Evolutionary conservation across 1,140 invertebrate genomes (phyloP).

Genomic region (Sinella curviseta): DNA sequence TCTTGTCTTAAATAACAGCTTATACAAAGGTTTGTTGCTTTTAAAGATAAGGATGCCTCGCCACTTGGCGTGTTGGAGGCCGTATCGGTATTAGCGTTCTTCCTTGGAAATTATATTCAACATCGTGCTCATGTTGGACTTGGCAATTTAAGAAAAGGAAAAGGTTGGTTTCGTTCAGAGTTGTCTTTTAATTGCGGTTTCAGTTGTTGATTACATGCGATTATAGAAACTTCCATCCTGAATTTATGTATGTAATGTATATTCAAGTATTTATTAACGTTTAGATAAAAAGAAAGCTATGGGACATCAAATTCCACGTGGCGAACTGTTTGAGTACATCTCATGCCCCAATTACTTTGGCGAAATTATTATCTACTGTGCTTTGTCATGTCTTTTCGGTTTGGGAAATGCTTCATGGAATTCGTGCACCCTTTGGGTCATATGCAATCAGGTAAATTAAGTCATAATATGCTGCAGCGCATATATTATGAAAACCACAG

Average conservation of each 20-base stretch:
- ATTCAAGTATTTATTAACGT: not conserved
- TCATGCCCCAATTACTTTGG: constrained; percentile 53
- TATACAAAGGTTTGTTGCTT: no score
- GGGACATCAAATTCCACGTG: not conserved
- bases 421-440: constrained; percentile 72
- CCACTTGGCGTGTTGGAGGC: constrained; percentile 52
- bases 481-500: not conserved
- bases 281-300: not conserved
- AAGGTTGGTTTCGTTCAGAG: constrained; percentile 51
- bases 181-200: not conserved
- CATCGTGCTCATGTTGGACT: constrained; percentile 69
- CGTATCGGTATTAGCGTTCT: constrained; percentile 63
- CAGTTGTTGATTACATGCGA: no score
- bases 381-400: constrained; percentile 65
- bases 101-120: constrained; percentile 69
- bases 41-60: no score
- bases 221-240: not conserved
- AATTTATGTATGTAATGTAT: not conserved
- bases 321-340: not conserved
- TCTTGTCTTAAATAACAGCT: no score
- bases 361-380: constrained; percentile 77
- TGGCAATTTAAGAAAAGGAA: constrained; percentile 68
- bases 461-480: no score
- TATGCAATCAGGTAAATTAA: constrained; percentile 85
- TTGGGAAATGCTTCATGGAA: constrained; percentile 63